Base-by-base conservation (phyloP, 2,113 vertebrate species). In the Tragelaphus buxtoni region DNA sequence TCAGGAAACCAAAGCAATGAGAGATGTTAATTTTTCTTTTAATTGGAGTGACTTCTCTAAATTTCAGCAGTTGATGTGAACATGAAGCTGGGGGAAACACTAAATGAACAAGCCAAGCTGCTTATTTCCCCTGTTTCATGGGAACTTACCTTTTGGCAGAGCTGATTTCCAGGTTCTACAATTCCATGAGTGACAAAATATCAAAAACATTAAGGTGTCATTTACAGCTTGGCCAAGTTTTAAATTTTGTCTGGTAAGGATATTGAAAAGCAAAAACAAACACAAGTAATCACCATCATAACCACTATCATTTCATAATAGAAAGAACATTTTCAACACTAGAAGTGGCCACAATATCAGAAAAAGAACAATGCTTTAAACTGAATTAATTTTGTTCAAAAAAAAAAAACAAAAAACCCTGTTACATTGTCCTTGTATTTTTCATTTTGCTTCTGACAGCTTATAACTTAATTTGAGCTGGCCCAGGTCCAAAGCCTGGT, bases 391-490 rank as follows among this genome's bases (percentile, higher is more conserved):
- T 86, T 94, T 97, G 47, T 74, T 97, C 58, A 58, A 60, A 26
- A 76, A 74, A 98, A 79, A 63, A 65, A 97, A 51, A n/a, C 30
- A 63, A 97, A 80, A 20, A 65, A n/a, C 58, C 14, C 12, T 7
- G 9, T 80, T 90, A 11, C 60, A 49, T 77, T 85, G 84, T 88
- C 81, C 65, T 93, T 81, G 60, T 49, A 90, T 65, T 97, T 97
- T 98, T 97, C 65, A 77, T 96, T 93, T 96, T 77, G 53, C 26
- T 12, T 97, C 55, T 96, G 94, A 97, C 96, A 97, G 84, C 24
- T 95, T n/a, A n/a, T n/a, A n/a, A n/a, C n/a, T n/a, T n/a, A n/a
- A n/a, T n/a, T n/a, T n/a, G 65, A 90, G 53, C 49, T 96, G 97
- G 96, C 84, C 20, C n/a, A 22, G 4, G 24, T 80, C 92, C 97